Conservation (phyloP, 2,797 vertebrate genomes). For the Discoglossus pictus region DNA sequence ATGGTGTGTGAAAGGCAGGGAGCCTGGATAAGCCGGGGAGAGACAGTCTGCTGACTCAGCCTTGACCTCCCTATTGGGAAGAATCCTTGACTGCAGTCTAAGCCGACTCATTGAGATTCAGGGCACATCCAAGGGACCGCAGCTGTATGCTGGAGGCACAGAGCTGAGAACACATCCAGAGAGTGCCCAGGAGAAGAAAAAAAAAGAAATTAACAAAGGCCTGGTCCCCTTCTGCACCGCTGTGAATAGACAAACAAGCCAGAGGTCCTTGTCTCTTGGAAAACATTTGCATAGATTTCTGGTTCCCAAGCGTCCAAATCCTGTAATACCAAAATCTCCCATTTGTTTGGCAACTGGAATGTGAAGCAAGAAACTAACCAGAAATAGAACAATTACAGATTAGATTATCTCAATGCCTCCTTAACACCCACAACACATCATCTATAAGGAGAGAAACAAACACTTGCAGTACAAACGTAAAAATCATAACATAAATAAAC, state of each 20-base stretch:
- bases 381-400: no score
- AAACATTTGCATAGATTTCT: constrained; percentile 58
- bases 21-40: constrained; percentile 45
- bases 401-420: no score
- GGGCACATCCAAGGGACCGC: constrained; percentile 74
- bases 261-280: constrained; percentile 57
- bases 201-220: constrained; percentile 76
- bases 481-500: no score
- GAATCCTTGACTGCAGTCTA: constrained; percentile 64
- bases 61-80: constrained; percentile 70
- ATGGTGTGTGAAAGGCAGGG: constrained; percentile 53
- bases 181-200: constrained; percentile 63
- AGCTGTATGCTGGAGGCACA: constrained; percentile 82
- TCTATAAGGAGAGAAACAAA: no score
- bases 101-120: constrained; percentile 82
- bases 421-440: no score
- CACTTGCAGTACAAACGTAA: no score
- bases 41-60: constrained; percentile 54
- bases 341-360: constrained; percentile 30
- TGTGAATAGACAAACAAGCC: constrained; percentile 61
- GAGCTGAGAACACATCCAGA: constrained; percentile 74
- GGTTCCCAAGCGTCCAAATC: constrained; percentile 35
- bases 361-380: not conserved
- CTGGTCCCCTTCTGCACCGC: constrained; percentile 62
- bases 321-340: constrained; percentile 48